Conservation (phyloP, 2,888 invertebrate genomes). For the Sinohyriopsis cumingii region DNA sequence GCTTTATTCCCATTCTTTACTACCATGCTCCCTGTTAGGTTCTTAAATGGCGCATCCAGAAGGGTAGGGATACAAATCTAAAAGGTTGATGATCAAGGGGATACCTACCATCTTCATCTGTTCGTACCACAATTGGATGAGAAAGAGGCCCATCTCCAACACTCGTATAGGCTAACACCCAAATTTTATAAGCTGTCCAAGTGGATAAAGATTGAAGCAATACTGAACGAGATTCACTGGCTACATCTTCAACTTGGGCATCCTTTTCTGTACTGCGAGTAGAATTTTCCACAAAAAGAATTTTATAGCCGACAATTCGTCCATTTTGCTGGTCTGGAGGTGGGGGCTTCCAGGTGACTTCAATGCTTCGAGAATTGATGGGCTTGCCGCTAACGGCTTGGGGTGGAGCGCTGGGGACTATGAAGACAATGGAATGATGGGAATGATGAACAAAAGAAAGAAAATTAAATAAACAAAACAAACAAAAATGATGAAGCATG, state of each 20-base stretch:
- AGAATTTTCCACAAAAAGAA: constrained; percentile 72
- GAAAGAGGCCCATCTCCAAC: constrained; percentile 96
- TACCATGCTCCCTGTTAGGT: no score
- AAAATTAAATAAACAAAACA: constrained; percentile 32
- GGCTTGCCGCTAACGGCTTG: constrained; percentile 92
- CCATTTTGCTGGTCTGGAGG: constrained; percentile 93
- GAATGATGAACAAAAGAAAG: constrained; percentile 26
- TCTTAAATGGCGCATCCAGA: no score
- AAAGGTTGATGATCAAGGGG: constrained; percentile 1
- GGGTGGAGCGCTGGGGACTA: constrained; percentile 97
- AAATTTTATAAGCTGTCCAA: constrained; percentile 97
- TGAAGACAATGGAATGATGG: constrained; percentile 45
- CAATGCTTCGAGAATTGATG: constrained; percentile 86
- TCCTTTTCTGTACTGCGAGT: constrained; percentile 75
- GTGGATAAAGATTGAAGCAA: constrained; percentile 91
- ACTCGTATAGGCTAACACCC: constrained; percentile 96
- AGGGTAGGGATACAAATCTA: not conserved
- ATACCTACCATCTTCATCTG: constrained; percentile 98
- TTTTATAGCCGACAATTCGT: constrained; percentile 63
- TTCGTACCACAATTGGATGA: constrained; percentile 91
- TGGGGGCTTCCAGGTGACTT: constrained; percentile 94
- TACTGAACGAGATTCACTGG: constrained; percentile 73
- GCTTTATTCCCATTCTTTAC: no score
- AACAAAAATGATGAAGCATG: constrained; percentile 50
- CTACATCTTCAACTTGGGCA: constrained; percentile 68